Evolutionary conservation across 2,888 invertebrate species (phyloP), one percentile per base, ranked within the genome.

Genomic region (Gandaritis pyraliata): DNA sequence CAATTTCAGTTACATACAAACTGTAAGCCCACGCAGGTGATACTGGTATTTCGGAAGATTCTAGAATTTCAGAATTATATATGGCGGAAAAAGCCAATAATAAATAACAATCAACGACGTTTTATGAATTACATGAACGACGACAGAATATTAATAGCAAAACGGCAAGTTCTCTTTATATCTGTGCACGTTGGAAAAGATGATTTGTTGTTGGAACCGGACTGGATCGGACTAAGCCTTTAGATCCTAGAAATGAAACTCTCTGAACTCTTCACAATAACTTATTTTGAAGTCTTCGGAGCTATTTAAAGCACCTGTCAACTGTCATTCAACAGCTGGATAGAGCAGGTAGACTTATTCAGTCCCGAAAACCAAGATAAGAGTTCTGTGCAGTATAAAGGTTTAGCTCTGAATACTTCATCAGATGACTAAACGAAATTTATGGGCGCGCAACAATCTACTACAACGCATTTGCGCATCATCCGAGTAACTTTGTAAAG

Each of bases 401-500:
- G 55, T 76, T 75, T 74, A 75, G 64, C 76, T 71, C 74, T 88
- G 85, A 89, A 90, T 89, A 86, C 87, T 89, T 90, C 87, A 90
- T 90, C 87, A 90, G 86, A 83, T 90, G 90, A 90, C 86, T 86
- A 70, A 78, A 82, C 88, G 77, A 71, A 82, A 86, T 85, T 83
- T 83, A 78, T 71, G 75, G 69, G 74, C 78, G 76, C 75, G 80
- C 81, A 78, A 80, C 75, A 81, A 78, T 75, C 74, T 69, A 64
- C 61, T 72, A 83, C 79, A 83, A 84, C 75, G 75, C 78, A 80
- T 77, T 77, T 75, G 81, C 81, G 75, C 72, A 77, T 81, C 80
- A 79, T 76, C 70, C 45, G 43, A 58, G 52, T 39, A 55, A 46
- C 56, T 56, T 61, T 66, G 49, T 43, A 47, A 55, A 62, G 65